Evolutionary conservation across 2,888 invertebrate species (phyloP).

Genomic region (Timema cristinae): DNA sequence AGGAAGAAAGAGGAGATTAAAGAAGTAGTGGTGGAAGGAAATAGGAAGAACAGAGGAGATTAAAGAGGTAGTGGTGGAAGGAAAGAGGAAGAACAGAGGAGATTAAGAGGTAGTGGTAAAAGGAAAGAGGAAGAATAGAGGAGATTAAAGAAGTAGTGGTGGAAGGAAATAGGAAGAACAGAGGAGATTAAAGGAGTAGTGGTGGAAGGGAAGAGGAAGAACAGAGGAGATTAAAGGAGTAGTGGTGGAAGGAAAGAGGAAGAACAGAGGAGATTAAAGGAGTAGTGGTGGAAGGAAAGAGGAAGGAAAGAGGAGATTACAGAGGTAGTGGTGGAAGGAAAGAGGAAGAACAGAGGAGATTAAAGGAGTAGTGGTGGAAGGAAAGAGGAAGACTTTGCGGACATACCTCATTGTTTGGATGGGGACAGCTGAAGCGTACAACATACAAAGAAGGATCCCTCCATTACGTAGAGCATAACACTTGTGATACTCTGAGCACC

Average conservation of each 20-base stretch:
- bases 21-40: too few relatives aligned
- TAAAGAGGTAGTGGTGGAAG: not conserved
- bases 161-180: too few relatives aligned
- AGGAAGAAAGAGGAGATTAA: not conserved
- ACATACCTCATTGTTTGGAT: constrained; percentile 69
- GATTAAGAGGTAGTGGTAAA: too few relatives aligned
- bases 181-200: too few relatives aligned
- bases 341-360: not conserved
- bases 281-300: not conserved
- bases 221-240: too few relatives aligned
- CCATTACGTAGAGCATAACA: constrained; percentile 68
- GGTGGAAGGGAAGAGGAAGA: too few relatives aligned
- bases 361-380: not conserved
- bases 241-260: too few relatives aligned
- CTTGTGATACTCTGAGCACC: constrained; percentile 84
- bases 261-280: not conserved
- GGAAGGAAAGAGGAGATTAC: not conserved
- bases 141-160: too few relatives aligned
- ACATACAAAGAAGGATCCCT: constrained; percentile 65
- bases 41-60: not conserved
- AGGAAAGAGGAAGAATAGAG: too few relatives aligned
- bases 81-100: too few relatives aligned
- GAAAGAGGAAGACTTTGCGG: not conserved
- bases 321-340: not conserved
- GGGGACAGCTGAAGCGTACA: constrained; percentile 70